Conservation (phyloP, 2,113 vertebrate species). For the Paraplagusia blochii region DNA sequence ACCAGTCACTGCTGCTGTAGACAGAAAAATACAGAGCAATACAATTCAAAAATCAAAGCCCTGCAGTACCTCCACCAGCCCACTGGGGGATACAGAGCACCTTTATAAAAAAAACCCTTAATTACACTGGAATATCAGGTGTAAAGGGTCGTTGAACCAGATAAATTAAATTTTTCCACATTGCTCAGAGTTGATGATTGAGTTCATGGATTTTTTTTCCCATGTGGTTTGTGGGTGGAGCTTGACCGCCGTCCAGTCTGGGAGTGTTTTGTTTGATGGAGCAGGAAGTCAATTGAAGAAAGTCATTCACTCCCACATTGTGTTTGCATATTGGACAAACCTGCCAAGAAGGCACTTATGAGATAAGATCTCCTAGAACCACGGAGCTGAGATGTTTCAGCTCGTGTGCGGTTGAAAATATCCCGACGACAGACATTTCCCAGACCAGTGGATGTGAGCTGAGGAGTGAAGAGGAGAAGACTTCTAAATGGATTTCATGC, state of each 20-base stretch:
- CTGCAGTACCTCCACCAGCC: too few species aligned
- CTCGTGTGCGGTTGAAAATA: conserved; percentile 55
- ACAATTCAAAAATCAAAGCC: too few species aligned
- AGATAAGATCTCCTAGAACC: conserved; percentile 46
- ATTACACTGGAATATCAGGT: too few species aligned
- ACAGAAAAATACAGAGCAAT: too few species aligned
- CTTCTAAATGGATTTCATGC: conserved; percentile 60
- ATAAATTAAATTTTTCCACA: conserved; percentile 21
- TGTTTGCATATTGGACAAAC: conserved; percentile 36
- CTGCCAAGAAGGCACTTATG: conserved; percentile 58
- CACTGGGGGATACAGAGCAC: too few species aligned
- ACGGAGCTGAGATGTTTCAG: too few species aligned
- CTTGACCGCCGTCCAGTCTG: background rate
- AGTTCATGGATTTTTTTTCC: conserved; percentile 22
- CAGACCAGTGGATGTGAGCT: conserved; percentile 49
- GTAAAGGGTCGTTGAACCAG: conserved; percentile 16
- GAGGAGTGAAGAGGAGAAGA: conserved; percentile 23
- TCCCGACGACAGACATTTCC: conserved; percentile 55
- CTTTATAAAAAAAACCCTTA: too few species aligned
- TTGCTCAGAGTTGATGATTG: conserved; percentile 20
- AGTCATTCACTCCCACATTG: conserved; percentile 11
- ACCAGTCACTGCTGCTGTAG: too few species aligned
- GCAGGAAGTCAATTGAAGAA: conserved; percentile 43
- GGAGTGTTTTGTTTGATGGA: conserved; percentile 44
- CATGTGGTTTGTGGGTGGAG: conserved; percentile 15